Evolutionary conservation across 2,113 vertebrate genomes (phyloP).

Genomic region (Nerophis ophidion): DNA sequence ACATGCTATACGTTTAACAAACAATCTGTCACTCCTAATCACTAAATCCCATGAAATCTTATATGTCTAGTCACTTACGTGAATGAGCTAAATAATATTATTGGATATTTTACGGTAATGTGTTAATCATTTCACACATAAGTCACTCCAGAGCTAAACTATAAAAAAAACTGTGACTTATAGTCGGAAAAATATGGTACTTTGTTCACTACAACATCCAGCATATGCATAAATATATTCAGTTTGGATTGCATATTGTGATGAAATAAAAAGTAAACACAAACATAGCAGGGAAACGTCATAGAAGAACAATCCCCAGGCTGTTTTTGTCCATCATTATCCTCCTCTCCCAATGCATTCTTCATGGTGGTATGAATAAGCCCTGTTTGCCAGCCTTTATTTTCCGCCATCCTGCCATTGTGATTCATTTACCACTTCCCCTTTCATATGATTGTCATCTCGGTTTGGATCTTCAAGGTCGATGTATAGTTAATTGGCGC

Average conservation of each 20-base stretch:
- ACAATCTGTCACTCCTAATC: too few relatives aligned
- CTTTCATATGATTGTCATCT: slow-evolving; percentile 42
- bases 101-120: too few relatives aligned
- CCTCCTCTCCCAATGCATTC: slow-evolving; percentile 29
- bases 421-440: slow-evolving; percentile 20
- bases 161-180: too few relatives aligned
- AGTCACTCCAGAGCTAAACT: too few relatives aligned
- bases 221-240: background rate
- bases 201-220: background rate
- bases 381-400: slow-evolving; percentile 33
- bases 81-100: too few relatives aligned
- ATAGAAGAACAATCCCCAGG: slow-evolving; percentile 32
- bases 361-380: slow-evolving; percentile 23
- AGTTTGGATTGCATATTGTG: background rate
- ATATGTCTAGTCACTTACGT: too few relatives aligned
- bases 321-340: slow-evolving; percentile 29
- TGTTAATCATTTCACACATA: too few relatives aligned
- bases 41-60: too few relatives aligned
- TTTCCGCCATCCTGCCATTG: slow-evolving; percentile 13
- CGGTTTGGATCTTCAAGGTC: slow-evolving; percentile 35
- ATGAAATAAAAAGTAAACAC: background rate
- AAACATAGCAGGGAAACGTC: too few relatives aligned
- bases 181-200: too few relatives aligned
- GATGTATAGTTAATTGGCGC: slow-evolving; percentile 39
- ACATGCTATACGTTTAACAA: too few relatives aligned